phyloP scores from a whole-genome alignment of 2,113 vertebrate species.

The Pterophyllum scalare region DNA sequence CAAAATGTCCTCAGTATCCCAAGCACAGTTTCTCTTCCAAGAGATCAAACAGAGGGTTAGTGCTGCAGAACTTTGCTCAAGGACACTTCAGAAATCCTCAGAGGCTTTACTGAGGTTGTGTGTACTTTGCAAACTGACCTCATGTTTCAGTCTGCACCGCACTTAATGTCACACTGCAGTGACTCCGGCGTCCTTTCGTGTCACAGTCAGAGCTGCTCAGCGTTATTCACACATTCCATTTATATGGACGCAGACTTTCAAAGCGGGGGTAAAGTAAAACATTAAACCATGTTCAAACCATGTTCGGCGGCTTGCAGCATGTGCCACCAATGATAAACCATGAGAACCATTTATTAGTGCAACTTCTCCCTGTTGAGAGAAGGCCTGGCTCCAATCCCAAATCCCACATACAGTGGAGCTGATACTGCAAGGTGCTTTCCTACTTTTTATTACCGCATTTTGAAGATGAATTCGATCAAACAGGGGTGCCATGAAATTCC shows the following conservation, averaged over 20 bases:
- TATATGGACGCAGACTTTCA: conserved; percentile 35
- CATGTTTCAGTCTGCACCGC: background rate
- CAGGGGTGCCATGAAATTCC: conserved; percentile 15
- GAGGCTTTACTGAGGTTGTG: background rate
- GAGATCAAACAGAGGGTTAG: background rate
- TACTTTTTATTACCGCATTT: conserved; percentile 6
- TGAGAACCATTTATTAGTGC: conserved; percentile 18
- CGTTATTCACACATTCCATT: conserved; percentile 65
- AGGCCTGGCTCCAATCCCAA: conserved; percentile 32
- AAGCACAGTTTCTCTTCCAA: background rate
- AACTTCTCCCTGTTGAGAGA: background rate
- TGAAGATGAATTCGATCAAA: conserved; percentile 28
- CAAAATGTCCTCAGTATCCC: background rate
- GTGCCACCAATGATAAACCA: conserved; percentile 18
- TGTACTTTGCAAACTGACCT: conserved; percentile 18
- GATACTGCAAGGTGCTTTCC: conserved; percentile 38
- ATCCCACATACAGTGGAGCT: conserved; percentile 23
- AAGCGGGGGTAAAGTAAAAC: conserved; percentile 48
- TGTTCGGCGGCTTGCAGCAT: conserved; percentile 11
- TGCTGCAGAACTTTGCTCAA: conserved; percentile 3
- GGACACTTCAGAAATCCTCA: conserved; percentile 3
- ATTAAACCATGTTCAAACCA: conserved; percentile 66
- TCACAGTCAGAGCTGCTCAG: background rate
- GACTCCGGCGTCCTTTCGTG: conserved; percentile 26
- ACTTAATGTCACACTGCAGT: background rate